Conservation (phyloP, 2,797 vertebrate species). For the Betta splendens region DNA sequence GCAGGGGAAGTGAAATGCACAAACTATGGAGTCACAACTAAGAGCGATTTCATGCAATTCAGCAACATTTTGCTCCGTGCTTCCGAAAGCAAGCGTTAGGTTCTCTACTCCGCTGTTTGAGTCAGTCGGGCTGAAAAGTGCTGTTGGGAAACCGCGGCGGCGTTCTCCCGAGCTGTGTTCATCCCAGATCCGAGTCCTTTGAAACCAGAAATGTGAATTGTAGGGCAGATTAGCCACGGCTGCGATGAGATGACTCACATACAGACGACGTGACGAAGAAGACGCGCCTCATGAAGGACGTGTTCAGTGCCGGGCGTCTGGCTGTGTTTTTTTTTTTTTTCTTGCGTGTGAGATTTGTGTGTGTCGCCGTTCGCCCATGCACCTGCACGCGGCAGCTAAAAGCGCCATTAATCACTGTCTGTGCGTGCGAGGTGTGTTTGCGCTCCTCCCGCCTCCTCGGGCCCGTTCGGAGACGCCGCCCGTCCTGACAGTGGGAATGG, state of each 20-base stretch:
- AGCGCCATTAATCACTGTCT: constrained; percentile 61
- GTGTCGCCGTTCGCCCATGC: constrained; percentile 18
- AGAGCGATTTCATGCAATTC: not conserved
- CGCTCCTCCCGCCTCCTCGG: constrained; percentile 48
- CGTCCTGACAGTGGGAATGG: constrained; percentile 59
- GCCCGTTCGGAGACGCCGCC: constrained; percentile 43
- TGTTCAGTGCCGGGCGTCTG: not conserved
- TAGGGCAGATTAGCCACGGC: not conserved
- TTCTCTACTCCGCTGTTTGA: not conserved
- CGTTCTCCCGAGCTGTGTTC: not conserved
- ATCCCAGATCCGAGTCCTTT: not conserved
- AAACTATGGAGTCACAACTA: constrained; percentile 23
- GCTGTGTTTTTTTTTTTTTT: not conserved
- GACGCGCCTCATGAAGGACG: not conserved
- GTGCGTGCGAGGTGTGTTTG: constrained; percentile 53
- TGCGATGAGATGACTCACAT: not conserved
- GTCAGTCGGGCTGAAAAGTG: not conserved
- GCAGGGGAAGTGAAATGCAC: constrained; percentile 7
- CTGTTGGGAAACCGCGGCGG: not conserved
- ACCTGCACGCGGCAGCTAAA: constrained; percentile 42
- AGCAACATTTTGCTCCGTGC: not conserved
- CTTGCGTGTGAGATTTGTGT: not conserved
- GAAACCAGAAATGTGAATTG: not conserved
- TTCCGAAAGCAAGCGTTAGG: constrained; percentile 3
- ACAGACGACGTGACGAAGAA: not conserved